Conservation (phyloP, 1,140 invertebrate species). For the Scaptodrosophila lebanonensis region DNA sequence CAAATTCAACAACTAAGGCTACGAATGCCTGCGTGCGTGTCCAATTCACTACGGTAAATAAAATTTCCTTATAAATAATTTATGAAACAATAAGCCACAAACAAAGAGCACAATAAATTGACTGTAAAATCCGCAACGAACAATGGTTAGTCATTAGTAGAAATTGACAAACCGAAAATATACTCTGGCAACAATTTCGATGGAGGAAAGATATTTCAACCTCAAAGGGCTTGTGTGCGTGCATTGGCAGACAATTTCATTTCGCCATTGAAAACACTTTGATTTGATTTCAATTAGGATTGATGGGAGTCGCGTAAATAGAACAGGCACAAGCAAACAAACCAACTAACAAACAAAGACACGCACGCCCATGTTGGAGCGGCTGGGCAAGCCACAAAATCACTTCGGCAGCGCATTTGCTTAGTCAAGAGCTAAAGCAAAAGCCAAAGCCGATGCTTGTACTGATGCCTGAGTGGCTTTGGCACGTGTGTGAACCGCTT, state of each 20-base stretch:
- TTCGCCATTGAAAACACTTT: slow-evolving; percentile 66
- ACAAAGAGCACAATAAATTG: slow-evolving; percentile 51
- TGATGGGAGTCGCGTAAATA: slow-evolving; percentile 30
- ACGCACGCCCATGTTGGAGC: background rate
- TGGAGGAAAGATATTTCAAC: no score
- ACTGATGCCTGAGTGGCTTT: slow-evolving; percentile 24
- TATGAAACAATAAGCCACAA: slow-evolving; percentile 55
- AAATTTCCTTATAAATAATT: slow-evolving; percentile 62
- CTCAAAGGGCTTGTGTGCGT: slow-evolving; percentile 8
- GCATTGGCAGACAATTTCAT: slow-evolving; percentile 57
- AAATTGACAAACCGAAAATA: slow-evolving; percentile 6
- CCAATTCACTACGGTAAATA: slow-evolving; percentile 28
- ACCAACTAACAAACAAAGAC: slow-evolving; percentile 3
- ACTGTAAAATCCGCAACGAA: slow-evolving; percentile 57
- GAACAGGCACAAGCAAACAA: slow-evolving; percentile 13
- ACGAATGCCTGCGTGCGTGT: no score
- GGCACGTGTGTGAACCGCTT: slow-evolving; percentile 3
- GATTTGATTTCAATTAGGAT: slow-evolving; percentile 75
- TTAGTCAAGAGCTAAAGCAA: slow-evolving; percentile 16
- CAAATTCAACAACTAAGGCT: no score
- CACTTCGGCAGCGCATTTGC: slow-evolving; percentile 9
- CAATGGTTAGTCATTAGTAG: slow-evolving; percentile 63
- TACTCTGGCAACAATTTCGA: slow-evolving; percentile 23
- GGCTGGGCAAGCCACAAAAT: slow-evolving; percentile 21
- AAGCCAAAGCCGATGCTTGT: slow-evolving; percentile 18